These are phyloP conservation scores for Aromia moschata DNA, from an alignment of 2,888 invertebrate species.

Conservation along the genomic window DNA sequence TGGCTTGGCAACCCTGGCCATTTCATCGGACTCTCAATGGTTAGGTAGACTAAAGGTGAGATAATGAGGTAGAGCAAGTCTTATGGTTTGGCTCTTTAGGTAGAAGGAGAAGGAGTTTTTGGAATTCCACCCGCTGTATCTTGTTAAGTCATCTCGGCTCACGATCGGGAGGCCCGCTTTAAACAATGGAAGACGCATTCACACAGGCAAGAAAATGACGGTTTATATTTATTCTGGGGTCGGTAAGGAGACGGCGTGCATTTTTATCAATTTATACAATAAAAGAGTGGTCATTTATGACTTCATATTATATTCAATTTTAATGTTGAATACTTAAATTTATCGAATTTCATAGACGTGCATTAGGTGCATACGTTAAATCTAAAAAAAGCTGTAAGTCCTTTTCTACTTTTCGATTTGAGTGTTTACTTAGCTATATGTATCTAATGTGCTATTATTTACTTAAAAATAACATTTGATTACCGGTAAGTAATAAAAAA, in stretches of 20 bases:
- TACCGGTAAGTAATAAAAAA: no score
- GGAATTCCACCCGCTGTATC: constrained; percentile 63
- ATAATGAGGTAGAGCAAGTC: constrained; percentile 59
- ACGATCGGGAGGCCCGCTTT: constrained; percentile 50
- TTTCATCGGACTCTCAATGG: constrained; percentile 48
- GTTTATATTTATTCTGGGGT: no score
- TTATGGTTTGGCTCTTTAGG: constrained; percentile 34
- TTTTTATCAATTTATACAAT: neutral
- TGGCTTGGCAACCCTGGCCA: constrained; percentile 28
- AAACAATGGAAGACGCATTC: constrained; percentile 41
- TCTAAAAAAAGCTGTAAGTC: no score
- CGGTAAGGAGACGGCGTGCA: neutral
- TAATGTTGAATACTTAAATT: no score
- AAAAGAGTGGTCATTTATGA: no score
- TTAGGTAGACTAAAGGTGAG: constrained; percentile 61
- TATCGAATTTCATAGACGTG: no score
- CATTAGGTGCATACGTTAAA: no score
- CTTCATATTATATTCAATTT: no score
- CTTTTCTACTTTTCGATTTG: no score
- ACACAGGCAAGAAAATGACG: constrained; percentile 30
- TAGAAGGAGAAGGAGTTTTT: constrained; percentile 54
- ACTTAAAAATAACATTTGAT: no score
- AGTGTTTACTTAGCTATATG: no score
- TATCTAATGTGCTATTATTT: no score
- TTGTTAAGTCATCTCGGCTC: constrained; percentile 63